A percentile compares a stretch with the other conserved stretches of the same genome.
Evolutionary conservation across 2,888 invertebrate species (phyloP).

Genomic region (Volucella bombylans): DNA sequence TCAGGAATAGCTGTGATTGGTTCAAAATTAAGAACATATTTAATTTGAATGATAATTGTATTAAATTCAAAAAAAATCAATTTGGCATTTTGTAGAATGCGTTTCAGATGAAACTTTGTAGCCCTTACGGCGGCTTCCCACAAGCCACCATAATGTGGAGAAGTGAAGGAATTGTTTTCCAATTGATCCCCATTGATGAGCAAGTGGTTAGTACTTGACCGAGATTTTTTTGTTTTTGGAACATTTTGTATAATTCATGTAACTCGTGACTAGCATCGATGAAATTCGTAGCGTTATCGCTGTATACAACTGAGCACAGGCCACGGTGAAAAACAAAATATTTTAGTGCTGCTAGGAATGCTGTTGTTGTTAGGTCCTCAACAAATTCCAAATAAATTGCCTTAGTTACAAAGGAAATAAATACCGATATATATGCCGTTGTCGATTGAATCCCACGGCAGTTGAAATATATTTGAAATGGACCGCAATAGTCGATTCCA

Average conservation of each 20-base stretch:
- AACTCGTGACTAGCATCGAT: not conserved
- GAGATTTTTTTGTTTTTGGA: conserved; percentile 27
- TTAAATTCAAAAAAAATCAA: conserved; percentile 51
- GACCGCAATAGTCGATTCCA: conserved; percentile 60
- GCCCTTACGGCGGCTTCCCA: conserved; percentile 54
- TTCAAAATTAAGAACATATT: conserved; percentile 56
- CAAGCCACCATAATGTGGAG: conserved; percentile 65
- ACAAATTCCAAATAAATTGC: conserved; percentile 62
- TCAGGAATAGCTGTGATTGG: conserved; percentile 59
- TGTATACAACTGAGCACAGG: conserved; percentile 47
- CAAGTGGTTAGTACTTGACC: conserved; percentile 37
- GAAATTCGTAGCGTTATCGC: conserved; percentile 63
- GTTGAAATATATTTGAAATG: conserved; percentile 52
- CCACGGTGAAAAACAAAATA: conserved; percentile 59
- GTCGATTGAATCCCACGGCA: conserved; percentile 34
- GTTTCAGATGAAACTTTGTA: conserved; percentile 33
- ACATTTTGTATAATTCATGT: conserved; percentile 25
- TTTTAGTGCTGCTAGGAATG: conserved; percentile 53
- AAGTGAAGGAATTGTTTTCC: conserved; percentile 65
- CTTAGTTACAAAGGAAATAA: conserved; percentile 55
- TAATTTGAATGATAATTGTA: conserved; percentile 50
- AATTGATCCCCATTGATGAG: conserved; percentile 41
- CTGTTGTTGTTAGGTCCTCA: conserved; percentile 48
- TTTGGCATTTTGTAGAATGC: not conserved
- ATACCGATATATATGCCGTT: conserved; percentile 57